Evolutionary conservation across 2,797 vertebrate genomes (phyloP).

Genomic region (Anguilla megastoma): DNA sequence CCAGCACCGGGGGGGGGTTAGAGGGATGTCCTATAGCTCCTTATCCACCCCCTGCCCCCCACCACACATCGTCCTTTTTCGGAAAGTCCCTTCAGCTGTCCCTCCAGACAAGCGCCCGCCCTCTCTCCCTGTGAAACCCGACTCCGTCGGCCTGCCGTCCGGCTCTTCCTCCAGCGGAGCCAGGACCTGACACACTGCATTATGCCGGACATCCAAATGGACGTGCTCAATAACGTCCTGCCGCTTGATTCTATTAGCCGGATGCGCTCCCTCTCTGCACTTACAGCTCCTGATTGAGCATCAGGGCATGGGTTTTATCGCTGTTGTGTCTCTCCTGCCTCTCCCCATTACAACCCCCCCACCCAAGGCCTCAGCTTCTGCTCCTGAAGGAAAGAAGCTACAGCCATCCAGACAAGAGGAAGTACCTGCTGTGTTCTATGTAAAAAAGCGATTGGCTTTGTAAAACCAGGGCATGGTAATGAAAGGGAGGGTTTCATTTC

Average conservation of each 20-base stretch:
- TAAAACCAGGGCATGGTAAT: neutral
- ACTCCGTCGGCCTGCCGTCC: neutral
- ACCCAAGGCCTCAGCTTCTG: neutral
- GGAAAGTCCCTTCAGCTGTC: neutral
- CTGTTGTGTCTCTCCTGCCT: neutral
- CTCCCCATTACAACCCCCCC: neutral
- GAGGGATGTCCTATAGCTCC: neutral
- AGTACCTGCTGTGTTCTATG: neutral
- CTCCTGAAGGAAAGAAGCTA: neutral
- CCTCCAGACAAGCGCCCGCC: neutral
- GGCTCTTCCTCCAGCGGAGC: neutral
- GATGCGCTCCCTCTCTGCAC: neutral
- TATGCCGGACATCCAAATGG: neutral
- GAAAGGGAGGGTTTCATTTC: neutral
- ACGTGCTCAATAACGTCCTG: neutral
- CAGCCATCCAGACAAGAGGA: neutral
- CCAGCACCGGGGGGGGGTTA: neutral
- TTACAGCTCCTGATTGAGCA: constrained; percentile 10
- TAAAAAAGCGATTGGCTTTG: neutral
- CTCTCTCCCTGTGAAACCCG: neutral
- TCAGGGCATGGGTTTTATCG: neutral
- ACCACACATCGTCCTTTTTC: neutral
- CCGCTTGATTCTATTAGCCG: neutral
- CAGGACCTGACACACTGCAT: neutral
- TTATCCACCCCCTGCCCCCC: neutral